Evolutionary conservation across 2,888 invertebrate species (phyloP), one percentile per base, ranked within the genome.

Genomic region (Scrobipalpa costella): DNA sequence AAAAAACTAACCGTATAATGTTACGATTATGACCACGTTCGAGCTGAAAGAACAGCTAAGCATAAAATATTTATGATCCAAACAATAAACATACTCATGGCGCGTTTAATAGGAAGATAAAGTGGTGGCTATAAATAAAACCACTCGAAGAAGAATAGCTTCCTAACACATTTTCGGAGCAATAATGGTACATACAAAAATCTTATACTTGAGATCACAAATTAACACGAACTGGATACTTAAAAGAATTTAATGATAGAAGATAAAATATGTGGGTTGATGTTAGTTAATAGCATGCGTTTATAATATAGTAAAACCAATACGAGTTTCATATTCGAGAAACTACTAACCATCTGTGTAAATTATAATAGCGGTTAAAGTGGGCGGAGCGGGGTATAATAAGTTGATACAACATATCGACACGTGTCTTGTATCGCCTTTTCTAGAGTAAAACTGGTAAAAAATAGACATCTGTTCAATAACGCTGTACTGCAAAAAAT

Each of bases 1-100:
- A 55, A 34, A 55, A 55, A 55, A 55, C 27, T 27, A 11, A 55
- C 55, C 1, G 55, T 13, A 55, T 55, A 55, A 55, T 55, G 55
- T 55, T 55, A 15, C 2, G 55, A 55, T 55, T 55, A 55, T 33
- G 55, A 33, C 55, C 15, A 40, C 40, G 55, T 34, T 55, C 34
- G 15, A 33, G 55, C 55, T 55, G 55, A 21, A 34, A 55, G 33
- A 55, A 8, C 15, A 34, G 55, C n/a, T 34, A 34, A 59, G 15
- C 33, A 40, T 55, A 62, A 55, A 62, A 62, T 50, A 58, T 63
- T 63, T 59, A 63, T 44, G 63, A 52, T 47, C 55, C 58, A 63
- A 63, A 63, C 63, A 59, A 59, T 63, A 50, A 40, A 57, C 44
- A 57, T 57, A 59, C 58, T 63, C 34, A 63, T 52, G 36, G 15